Evolutionary conservation across 2,113 vertebrate genomes (phyloP).

Genomic region (Oncorhynchus gorbuscha): DNA sequence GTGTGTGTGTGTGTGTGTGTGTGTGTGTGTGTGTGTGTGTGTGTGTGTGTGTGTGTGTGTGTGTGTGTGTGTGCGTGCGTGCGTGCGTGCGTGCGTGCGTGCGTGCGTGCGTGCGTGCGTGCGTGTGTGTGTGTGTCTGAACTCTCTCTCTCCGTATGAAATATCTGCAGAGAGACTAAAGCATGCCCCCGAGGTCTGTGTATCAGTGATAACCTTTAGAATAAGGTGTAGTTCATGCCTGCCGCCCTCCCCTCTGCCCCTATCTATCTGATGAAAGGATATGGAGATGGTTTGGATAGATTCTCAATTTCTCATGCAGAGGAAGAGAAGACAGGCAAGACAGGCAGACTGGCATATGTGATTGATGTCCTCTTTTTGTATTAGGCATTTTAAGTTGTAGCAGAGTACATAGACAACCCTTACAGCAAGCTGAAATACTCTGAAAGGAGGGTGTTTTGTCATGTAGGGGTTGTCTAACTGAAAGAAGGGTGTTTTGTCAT

Average conservation of each 20-base stretch:
- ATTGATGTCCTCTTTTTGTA: slow-evolving; percentile 69
- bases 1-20: too few relatives aligned
- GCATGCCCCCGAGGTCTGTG: slow-evolving; percentile 66
- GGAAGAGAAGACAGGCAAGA: slow-evolving; percentile 36
- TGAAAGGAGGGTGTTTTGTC: slow-evolving; percentile 47
- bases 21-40: too few relatives aligned
- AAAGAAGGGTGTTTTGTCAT: too few relatives aligned
- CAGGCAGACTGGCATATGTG: slow-evolving; percentile 56
- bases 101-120: too few relatives aligned
- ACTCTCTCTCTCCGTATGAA: slow-evolving; percentile 41
- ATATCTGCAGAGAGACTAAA: slow-evolving; percentile 23
- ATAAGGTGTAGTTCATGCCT: slow-evolving; percentile 69
- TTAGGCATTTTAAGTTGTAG: slow-evolving; percentile 71
- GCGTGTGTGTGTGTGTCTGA: neutral
- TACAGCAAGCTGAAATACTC: too few relatives aligned
- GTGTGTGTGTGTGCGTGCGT: too few relatives aligned
- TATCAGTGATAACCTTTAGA: slow-evolving; percentile 74
- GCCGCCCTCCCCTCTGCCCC: slow-evolving; percentile 42
- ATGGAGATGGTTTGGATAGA: slow-evolving; percentile 45
- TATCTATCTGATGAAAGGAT: slow-evolving; percentile 68
- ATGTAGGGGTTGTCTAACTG: slow-evolving; percentile 5
- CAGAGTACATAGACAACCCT: slow-evolving; percentile 12
- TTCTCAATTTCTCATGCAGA: slow-evolving; percentile 62
- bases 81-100: too few relatives aligned
- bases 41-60: too few relatives aligned